A percentile compares a stretch with the other conserved stretches of the same genome.
Conservation (phyloP, 2,797 vertebrate genomes). For the Malacoctenus gilli region DNA sequence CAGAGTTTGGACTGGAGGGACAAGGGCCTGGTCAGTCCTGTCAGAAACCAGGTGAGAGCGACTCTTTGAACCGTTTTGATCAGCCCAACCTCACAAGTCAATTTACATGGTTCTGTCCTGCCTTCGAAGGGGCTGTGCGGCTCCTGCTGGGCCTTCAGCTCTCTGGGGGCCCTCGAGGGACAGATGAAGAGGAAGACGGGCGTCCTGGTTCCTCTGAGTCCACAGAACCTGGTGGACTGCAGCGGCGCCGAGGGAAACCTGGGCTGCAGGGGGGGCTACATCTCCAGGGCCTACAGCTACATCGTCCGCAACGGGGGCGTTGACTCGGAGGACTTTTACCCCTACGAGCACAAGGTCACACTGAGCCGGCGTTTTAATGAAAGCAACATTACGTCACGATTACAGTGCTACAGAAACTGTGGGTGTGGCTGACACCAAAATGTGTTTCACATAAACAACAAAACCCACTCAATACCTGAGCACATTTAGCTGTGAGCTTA, state of each 20-base stretch:
- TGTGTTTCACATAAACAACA: no score
- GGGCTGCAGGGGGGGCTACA: constrained; percentile 79
- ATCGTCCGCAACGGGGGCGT: constrained; percentile 77
- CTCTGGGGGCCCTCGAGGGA: constrained; percentile 80
- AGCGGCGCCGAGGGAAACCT: constrained; percentile 67
- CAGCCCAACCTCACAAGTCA: background rate
- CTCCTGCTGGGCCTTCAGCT: constrained; percentile 85
- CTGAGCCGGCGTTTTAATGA: background rate
- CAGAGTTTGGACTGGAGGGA: constrained; percentile 84
- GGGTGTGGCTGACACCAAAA: no score
- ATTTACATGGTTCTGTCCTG: background rate
- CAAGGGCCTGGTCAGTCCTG: constrained; percentile 81
- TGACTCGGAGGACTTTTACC: constrained; percentile 77
- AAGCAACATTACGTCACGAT: background rate
- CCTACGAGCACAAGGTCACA: constrained; percentile 76
- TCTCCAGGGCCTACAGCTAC: constrained; percentile 75
- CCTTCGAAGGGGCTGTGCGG: constrained; percentile 74
- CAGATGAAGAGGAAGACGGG: constrained; percentile 76
- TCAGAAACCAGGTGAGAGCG: constrained; percentile 84
- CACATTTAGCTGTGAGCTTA: no score
- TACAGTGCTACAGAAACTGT: no score
- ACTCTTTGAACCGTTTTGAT: background rate
- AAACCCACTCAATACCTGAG: no score
- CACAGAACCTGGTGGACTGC: constrained; percentile 85
- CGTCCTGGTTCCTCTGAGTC: constrained; percentile 74